A percentile compares a stretch with the other conserved stretches of the same genome.
These are phyloP conservation scores for Neotoma lepida DNA, from an alignment of 2,113 vertebrate genomes.

Conservation along the genomic window DNA sequence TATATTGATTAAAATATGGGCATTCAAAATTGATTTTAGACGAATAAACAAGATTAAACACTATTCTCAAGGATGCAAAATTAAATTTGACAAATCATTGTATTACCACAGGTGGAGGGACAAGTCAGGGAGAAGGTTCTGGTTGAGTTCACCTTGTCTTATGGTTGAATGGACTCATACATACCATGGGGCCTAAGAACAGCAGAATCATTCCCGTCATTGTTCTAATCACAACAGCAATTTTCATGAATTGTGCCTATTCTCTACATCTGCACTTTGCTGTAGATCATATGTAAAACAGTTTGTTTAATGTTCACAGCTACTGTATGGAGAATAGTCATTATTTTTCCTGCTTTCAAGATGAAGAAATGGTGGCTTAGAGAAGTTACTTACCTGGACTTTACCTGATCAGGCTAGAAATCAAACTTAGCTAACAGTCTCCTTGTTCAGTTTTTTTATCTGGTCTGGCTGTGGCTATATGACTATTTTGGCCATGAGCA, in stretches of 20 bases:
- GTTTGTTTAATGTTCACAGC: not conserved
- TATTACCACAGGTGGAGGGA: not conserved
- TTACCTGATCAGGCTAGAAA: not conserved
- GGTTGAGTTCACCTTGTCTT: constrained; percentile 21
- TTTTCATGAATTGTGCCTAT: not conserved
- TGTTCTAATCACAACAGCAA: not conserved
- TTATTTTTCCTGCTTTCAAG: constrained; percentile 18
- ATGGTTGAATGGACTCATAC: not conserved
- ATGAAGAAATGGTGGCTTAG: not conserved
- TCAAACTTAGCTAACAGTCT: not conserved
- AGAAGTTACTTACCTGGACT: not conserved
- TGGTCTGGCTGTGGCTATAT: not conserved
- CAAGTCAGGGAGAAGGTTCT: not conserved
- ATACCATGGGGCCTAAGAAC: not conserved
- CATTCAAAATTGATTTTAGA: constrained; percentile 32
- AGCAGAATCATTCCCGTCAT: not conserved
- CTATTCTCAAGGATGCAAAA: not conserved
- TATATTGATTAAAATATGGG: not conserved
- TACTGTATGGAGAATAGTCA: not conserved
- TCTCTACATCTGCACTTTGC: not conserved
- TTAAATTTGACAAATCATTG: not conserved
- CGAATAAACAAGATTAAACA: not conserved
- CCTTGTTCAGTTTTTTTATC: not conserved
- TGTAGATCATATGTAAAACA: not conserved
- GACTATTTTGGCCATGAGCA: not conserved